Evolutionary conservation across 1,140 invertebrate species (phyloP).

Genomic region (Condylostylus longicornis): DNA sequence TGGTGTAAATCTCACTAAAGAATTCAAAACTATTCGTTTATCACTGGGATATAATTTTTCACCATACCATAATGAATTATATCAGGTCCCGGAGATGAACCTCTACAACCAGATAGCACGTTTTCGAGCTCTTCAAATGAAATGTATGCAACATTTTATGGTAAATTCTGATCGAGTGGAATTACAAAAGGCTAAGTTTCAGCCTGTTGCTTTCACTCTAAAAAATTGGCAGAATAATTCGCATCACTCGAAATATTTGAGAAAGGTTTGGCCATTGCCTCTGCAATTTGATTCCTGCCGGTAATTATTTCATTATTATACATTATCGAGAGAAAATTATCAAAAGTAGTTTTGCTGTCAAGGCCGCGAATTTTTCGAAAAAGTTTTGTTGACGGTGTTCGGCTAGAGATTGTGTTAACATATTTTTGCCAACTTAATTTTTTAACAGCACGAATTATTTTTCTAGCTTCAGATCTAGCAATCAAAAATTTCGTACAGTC

Average conservation of each 20-base stretch:
- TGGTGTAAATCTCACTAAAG: conserved; percentile 11
- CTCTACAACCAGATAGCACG: conserved; percentile 1
- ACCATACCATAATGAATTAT: conserved; percentile 7
- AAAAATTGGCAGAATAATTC: neutral
- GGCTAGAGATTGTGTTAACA: neutral
- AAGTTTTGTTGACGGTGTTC: neutral
- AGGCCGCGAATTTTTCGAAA: neutral
- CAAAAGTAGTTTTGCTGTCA: neutral
- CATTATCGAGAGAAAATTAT: neutral
- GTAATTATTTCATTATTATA: neutral
- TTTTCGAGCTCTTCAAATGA: conserved; percentile 1
- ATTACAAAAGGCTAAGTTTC: too few relatives aligned
- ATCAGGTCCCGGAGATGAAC: conserved; percentile 10
- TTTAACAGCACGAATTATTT: neutral
- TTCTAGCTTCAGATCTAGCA: neutral
- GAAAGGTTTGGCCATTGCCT: neutral
- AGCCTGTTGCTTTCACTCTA: neutral
- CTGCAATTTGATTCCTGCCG: neutral
- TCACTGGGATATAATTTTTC: too few relatives aligned
- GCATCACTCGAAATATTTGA: neutral
- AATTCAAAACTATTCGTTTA: conserved; percentile 3
- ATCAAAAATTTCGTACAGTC: neutral
- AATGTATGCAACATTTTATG: neutral
- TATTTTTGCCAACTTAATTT: neutral
- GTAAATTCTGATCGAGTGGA: neutral